Base-by-base conservation (phyloP, 2,797 vertebrate genomes). In the Euphonia xanthogaster region DNA sequence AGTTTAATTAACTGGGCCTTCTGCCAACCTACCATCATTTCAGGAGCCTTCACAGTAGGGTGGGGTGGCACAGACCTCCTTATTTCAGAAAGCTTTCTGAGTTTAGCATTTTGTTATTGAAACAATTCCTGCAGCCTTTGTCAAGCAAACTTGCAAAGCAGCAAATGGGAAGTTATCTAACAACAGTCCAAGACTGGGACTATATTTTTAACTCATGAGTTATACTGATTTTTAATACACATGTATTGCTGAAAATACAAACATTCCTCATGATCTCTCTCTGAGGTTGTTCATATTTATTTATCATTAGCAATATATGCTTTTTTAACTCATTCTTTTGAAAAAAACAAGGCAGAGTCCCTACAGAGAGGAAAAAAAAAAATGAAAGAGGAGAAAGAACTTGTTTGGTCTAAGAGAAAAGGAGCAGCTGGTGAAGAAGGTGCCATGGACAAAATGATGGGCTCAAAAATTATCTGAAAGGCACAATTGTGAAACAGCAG, bases 1-100 rank as follows among this genome's bases (percentile, higher is more conserved):
- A 73, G 70, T 90, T 84, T 91, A 88, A 91, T 92, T 94, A 94
- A 90, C 87, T 76, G 66, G 82, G 87, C 76, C n/a, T 82, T 91
- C 87, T 96, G 89, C 90, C 96, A 93, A 62, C 30, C 58, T 88
- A 2, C 51, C n/a, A 3, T 63, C 76, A 76, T 62, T 86, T 76
- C 35, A 57, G 48, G 48, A 84, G 88, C 57, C 27, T 80, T 82
- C 67, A 65, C 28, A 74, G 58, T 50, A 88, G 76, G 68, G 61
- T 77, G 51, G 30, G 35, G 33, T 42, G 80, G 66, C 55, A 90
- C 70, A 88, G 81, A 84, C 66, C 62, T 87, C 86, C 68, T 22
- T 47, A 20, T 77, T 83, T 94, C 58, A 90, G 60, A 86, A 77
- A 73, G 33, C 21, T 45, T 27, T 83, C 67, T 4, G 21, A 71